These are phyloP conservation scores for Egretta garzetta DNA, from an alignment of 2,113 vertebrate genomes.

Conservation along the genomic window DNA sequence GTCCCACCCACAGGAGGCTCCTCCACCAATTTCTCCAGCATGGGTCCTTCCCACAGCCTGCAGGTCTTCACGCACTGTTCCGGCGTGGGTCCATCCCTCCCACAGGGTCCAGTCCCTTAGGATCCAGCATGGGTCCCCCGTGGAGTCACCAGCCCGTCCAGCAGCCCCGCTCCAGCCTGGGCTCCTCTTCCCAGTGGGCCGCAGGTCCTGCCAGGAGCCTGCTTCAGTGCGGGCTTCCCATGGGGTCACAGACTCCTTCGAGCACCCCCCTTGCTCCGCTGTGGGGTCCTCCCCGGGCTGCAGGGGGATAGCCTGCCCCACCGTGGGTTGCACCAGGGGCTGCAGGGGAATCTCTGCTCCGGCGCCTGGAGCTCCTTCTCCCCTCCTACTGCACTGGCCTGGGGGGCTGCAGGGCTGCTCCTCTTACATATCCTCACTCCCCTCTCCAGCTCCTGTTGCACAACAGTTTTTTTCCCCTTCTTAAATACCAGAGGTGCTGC, in stretches of 20 bases:
- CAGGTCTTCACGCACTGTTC: neutral
- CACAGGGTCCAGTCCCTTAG: too few relatives aligned
- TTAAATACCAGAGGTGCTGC: neutral
- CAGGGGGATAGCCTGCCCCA: neutral
- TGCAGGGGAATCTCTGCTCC: neutral
- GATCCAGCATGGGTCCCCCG: neutral
- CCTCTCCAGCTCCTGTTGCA: neutral
- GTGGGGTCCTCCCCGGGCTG: neutral
- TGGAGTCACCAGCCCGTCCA: neutral
- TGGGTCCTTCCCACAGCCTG: too few relatives aligned
- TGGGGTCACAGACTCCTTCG: neutral
- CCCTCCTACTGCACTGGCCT: neutral
- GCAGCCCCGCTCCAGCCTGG: neutral
- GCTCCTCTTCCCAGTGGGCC: neutral
- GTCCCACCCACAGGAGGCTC: too few relatives aligned
- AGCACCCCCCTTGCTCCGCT: neutral
- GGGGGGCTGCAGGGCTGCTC: neutral
- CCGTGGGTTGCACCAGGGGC: neutral
- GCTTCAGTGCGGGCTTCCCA: neutral
- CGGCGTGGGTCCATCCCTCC: neutral
- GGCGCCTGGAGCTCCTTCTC: neutral
- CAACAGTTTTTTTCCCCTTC: neutral
- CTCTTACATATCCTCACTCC: neutral
- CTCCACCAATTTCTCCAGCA: too few relatives aligned
- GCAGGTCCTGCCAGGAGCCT: neutral